Percentiles rank a stretch among this genome's conserved stretches.
These are phyloP conservation scores for Podarcis muralis DNA, from an alignment of 2,113 vertebrate genomes.

Conservation along the genomic window DNA sequence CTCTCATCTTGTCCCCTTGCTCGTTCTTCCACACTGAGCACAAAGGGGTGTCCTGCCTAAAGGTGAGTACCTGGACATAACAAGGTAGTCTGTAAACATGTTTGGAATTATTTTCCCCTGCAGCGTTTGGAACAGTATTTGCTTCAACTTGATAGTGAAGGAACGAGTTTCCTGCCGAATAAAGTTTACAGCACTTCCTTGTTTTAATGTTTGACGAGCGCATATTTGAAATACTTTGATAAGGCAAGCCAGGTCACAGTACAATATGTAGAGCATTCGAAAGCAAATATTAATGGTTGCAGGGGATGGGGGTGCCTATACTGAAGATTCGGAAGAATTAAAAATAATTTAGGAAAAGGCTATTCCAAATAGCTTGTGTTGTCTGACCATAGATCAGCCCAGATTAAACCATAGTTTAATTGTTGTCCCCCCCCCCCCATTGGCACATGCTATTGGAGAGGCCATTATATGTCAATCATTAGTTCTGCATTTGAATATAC, in stretches of 20 bases:
- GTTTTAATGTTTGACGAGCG: constrained; percentile 44
- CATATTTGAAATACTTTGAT: constrained; percentile 49
- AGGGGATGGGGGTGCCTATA: neutral
- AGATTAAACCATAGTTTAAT: neutral
- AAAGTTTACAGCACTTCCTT: constrained; percentile 35
- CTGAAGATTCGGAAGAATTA: neutral
- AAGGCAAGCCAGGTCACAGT: constrained; percentile 31
- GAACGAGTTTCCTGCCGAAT: constrained; percentile 39
- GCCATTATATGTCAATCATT: neutral
- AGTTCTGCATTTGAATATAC: neutral
- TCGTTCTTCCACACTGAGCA: neutral
- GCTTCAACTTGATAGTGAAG: constrained; percentile 32
- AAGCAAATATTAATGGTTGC: constrained; percentile 16
- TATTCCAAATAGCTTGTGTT: neutral
- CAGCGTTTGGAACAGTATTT: constrained; percentile 49
- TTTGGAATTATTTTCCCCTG: constrained; percentile 6
- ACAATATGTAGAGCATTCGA: constrained; percentile 46
- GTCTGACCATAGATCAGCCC: neutral
- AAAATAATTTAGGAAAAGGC: neutral
- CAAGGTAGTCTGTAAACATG: constrained; percentile 46
- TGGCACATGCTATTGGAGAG: no score
- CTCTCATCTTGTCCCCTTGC: no score
- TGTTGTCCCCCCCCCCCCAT: neutral
- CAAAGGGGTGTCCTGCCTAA: neutral
- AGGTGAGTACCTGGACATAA: constrained; percentile 17